Evolutionary conservation across 2,888 invertebrate genomes (phyloP).

Genomic region (Orgyia antiqua): DNA sequence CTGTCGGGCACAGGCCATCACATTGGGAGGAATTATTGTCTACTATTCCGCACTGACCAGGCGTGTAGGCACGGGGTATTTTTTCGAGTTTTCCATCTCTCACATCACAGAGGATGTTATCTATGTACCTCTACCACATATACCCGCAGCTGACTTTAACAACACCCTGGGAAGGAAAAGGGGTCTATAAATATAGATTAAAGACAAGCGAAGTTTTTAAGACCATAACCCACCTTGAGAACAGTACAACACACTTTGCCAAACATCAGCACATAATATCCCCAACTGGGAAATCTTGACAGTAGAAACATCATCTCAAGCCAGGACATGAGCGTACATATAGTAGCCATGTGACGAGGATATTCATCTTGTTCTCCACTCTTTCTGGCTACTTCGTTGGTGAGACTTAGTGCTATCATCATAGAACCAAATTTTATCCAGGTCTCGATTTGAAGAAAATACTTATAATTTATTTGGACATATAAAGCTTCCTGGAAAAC

Average conservation of each 20-base stretch:
- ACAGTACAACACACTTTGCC: constrained; percentile 78
- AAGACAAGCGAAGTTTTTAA: no score
- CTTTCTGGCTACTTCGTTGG: constrained; percentile 31
- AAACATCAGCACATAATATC: constrained; percentile 80
- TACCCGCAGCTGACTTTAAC: no score
- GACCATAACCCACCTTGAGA: constrained; percentile 64
- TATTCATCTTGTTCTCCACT: constrained; percentile 41
- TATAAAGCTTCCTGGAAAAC: constrained; percentile 64
- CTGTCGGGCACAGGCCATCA: no score
- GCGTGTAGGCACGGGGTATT: no score
- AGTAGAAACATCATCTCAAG: constrained; percentile 76
- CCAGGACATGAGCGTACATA: constrained; percentile 75
- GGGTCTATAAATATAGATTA: no score
- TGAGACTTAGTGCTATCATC: constrained; percentile 48
- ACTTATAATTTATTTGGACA: constrained; percentile 54
- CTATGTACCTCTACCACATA: no score
- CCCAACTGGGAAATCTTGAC: constrained; percentile 77
- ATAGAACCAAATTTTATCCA: constrained; percentile 70
- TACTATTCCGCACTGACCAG: no score
- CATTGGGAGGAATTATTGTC: no score
- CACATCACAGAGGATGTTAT: no score
- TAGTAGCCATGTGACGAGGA: constrained; percentile 70
- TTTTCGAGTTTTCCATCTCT: no score
- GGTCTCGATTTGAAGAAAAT: constrained; percentile 67
- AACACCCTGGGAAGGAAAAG: no score